Evolutionary conservation across 2,888 invertebrate species (phyloP).

Genomic region (Leptogaster cylindrica): DNA sequence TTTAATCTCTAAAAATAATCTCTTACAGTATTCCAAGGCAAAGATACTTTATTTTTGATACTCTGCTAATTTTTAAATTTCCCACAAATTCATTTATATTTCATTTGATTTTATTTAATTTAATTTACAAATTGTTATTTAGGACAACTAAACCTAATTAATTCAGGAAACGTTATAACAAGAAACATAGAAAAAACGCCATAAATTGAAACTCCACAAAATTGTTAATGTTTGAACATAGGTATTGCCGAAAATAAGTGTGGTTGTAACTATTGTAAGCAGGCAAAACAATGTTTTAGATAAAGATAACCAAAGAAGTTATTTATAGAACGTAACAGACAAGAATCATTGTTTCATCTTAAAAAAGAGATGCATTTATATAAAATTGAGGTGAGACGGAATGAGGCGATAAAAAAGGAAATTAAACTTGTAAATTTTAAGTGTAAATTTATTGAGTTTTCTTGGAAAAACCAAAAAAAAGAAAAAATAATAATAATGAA

Average conservation of each 20-base stretch:
- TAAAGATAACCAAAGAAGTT: conserved; percentile 8
- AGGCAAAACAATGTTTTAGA: conserved; percentile 28
- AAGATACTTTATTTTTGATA: conserved; percentile 41
- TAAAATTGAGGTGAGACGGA: neutral
- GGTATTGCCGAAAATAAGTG: conserved; percentile 34
- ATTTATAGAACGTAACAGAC: conserved; percentile 8
- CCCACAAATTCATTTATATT: conserved; percentile 14
- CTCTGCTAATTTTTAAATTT: conserved; percentile 33
- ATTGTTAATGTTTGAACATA: conserved; percentile 31
- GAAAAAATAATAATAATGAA: conserved; percentile 11
- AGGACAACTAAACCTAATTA: conserved; percentile 21
- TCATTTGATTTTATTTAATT: no score
- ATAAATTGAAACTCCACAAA: conserved; percentile 24
- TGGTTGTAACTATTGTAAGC: conserved; percentile 29
- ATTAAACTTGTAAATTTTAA: conserved; percentile 4
- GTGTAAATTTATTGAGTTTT: conserved; percentile 6
- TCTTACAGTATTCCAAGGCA: conserved; percentile 27
- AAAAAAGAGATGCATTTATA: no score
- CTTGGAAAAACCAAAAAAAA: conserved; percentile 3
- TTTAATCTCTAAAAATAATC: conserved; percentile 19
- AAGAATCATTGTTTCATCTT: no score
- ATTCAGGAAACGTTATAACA: conserved; percentile 15
- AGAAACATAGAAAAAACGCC: no score
- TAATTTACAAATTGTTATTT: conserved; percentile 23
- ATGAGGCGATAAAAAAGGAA: neutral